These are phyloP conservation scores for Zaprionus lachaisei DNA, from an alignment of 1,140 invertebrate genomes.

Conservation along the genomic window DNA sequence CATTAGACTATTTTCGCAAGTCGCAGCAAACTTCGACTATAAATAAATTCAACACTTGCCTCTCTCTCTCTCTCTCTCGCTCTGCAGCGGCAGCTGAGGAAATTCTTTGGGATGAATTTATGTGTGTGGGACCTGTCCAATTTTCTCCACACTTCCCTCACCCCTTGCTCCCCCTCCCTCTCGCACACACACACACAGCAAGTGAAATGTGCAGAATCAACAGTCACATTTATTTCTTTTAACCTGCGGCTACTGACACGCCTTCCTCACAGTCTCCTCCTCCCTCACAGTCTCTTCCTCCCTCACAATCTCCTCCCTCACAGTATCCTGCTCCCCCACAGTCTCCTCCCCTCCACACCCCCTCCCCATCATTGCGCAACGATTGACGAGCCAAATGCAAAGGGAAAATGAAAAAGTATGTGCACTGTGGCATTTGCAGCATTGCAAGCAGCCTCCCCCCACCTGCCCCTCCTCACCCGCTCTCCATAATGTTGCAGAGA, in stretches of 20 bases:
- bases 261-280: neutral
- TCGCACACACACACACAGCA: neutral
- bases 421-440: slow-evolving; percentile 21
- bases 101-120: slow-evolving; percentile 69
- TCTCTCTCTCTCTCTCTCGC: neutral
- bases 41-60: slow-evolving; percentile 78
- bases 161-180: too few species aligned
- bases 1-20: slow-evolving; percentile 50
- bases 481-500: slow-evolving; percentile 41
- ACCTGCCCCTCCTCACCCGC: neutral
- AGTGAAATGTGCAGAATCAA: slow-evolving; percentile 68
- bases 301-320: neutral
- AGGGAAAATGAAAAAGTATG: slow-evolving; percentile 16
- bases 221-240: slow-evolving; percentile 66
- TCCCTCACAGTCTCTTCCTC: neutral
- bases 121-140: slow-evolving; percentile 64
- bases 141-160: slow-evolving; percentile 6
- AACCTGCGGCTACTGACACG: slow-evolving; percentile 34
- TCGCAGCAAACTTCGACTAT: slow-evolving; percentile 54
- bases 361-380: neutral
- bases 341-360: neutral
- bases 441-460: slow-evolving; percentile 8
- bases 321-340: too few species aligned
- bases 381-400: slow-evolving; percentile 37
- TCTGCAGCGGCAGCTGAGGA: slow-evolving; percentile 35